Conservation (phyloP, 2,888 invertebrate genomes). For the Andrena marginata region DNA sequence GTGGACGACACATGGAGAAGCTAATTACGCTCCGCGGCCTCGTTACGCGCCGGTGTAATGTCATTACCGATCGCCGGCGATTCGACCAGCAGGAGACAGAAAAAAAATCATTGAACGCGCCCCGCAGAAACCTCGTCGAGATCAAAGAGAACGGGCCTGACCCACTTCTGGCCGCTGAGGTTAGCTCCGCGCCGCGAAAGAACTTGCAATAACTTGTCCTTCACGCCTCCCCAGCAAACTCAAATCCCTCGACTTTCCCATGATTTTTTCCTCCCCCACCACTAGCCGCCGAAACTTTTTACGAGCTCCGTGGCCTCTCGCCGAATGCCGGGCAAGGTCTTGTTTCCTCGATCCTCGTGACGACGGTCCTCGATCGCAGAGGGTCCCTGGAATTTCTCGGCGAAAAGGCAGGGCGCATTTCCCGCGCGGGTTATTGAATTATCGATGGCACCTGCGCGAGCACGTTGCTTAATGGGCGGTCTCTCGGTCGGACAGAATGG, state of each 20-base stretch:
- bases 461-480: not conserved
- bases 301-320: not conserved
- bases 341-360: not conserved
- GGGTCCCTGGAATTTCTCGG: not conserved
- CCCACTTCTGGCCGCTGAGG: conserved; percentile 56
- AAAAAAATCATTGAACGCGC: conserved; percentile 1
- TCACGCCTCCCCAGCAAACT: conserved; percentile 26
- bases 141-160: conserved; percentile 64
- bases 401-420: not conserved
- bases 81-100: not conserved
- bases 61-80: not conserved
- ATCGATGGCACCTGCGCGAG: not conserved
- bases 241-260: conserved; percentile 30
- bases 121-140: conserved; percentile 13
- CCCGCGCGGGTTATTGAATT: not conserved
- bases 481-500: not conserved
- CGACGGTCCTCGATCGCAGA: not conserved
- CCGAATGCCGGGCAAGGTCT: conserved; percentile 4
- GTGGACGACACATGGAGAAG: not conserved
- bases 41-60: not conserved
- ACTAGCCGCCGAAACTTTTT: not conserved
- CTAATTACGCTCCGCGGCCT: conserved; percentile 24
- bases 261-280: not conserved
- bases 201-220: conserved; percentile 50
- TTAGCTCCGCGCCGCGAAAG: conserved; percentile 42